Evolutionary conservation across 2,113 vertebrate genomes (phyloP).

Genomic region (Microcebus ravelobensis): DNA sequence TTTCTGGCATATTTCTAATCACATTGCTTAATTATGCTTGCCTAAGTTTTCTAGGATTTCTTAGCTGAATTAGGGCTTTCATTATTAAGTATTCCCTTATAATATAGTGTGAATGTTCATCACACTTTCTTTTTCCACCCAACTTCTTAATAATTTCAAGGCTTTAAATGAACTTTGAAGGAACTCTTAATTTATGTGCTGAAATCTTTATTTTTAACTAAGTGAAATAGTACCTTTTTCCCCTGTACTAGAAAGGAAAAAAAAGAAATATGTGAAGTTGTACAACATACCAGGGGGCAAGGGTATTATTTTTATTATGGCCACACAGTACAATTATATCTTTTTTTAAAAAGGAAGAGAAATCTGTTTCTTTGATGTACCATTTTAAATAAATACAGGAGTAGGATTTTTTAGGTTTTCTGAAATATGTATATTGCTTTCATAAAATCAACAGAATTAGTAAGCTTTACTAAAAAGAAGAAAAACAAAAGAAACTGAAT

Average conservation of each 20-base stretch:
- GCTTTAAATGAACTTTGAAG: not conserved
- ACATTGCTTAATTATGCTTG: not conserved
- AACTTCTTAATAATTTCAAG: not conserved
- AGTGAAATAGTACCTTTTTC: not conserved
- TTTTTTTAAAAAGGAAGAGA: not conserved
- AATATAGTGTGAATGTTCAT: not conserved
- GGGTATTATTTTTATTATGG: not conserved
- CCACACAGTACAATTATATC: not conserved
- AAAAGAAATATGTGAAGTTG: not conserved
- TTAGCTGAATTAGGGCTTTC: not conserved
- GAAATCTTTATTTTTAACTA: conserved; percentile 40
- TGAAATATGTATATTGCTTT: not conserved
- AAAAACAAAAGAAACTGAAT: not conserved
- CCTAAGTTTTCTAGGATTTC: not conserved
- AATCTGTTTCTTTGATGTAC: not conserved
- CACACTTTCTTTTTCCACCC: not conserved
- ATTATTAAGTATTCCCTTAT: not conserved
- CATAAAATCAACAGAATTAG: not conserved
- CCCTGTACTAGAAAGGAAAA: conserved; percentile 15
- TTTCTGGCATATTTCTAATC: not conserved
- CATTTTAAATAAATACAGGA: not conserved
- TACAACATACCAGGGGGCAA: not conserved
- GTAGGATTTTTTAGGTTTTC: not conserved
- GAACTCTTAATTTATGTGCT: not conserved
- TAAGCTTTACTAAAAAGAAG: not conserved